Base-by-base conservation (phyloP, 2,113 vertebrate genomes). In the Spermophilus dauricus region DNA sequence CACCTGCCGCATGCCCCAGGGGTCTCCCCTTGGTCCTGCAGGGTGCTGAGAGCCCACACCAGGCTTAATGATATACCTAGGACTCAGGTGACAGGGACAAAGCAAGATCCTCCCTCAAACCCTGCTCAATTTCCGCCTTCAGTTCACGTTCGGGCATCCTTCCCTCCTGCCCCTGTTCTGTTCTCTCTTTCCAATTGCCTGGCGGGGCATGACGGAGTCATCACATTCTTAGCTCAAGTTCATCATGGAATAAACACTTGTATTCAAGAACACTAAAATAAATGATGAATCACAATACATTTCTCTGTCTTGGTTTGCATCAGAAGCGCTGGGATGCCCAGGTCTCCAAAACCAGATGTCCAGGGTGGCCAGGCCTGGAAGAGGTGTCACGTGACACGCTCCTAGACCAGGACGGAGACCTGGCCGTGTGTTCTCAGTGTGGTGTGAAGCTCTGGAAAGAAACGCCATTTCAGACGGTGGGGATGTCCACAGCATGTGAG, bases 311-410 rank as follows among this genome's bases (percentile, higher is more conserved):
- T 48, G 24, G 11, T 32, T 4, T 63, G 26, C 17, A 16, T 39
- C 61, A 42, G 80, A 70, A 6, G 14, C 56, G 6, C 0, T 30
- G 84, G 10, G 22, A 17, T 1, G 14, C n/a, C 34, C 17, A 0
- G 67, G 70, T 2, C n/a, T 26, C 53, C 81, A 32, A 16, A 4
- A 5, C 16, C 2, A 0, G 42, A 22, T 0, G 0, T 37, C 39
- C 12, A 0, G 32, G 20, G 86, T n/a, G 56, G 65, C 65, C 26
- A 51, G 77, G 56, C 32, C 18, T 2, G 17, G 53, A 65, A 30
- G 6, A 45, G 8, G 3, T 0, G 11, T 0, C 1, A 6, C 4
- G 7, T 1, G 42, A 51, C 34, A 5, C 2, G n/a, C 8, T 3
- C 17, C 34, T 0, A 18, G 86, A 0, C 8, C 18, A 10, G 20